Base-by-base conservation (phyloP, 2,797 vertebrate genomes). In the Loriculus beryllinus region DNA sequence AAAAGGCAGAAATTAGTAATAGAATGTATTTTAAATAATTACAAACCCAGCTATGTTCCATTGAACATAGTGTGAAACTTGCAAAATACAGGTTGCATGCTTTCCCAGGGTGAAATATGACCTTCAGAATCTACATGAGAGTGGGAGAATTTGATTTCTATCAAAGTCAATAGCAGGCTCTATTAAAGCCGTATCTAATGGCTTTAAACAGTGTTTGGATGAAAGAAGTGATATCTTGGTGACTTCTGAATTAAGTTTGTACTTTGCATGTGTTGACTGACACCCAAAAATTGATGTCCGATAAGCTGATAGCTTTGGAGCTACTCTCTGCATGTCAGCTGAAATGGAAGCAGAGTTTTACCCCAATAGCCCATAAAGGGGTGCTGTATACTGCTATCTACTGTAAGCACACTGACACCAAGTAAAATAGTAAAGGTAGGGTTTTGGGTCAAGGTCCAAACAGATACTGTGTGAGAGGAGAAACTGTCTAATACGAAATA, bases 221-320 rank as follows among this genome's bases (percentile, higher is more conserved):
- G 33, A 26, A 78, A 90, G 56, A 94, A 56, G 40, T 22, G 37
- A 3, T 72, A 63, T 26, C 40, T 93, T 14, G 28, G n/a, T 70
- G 3, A 6, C 83, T 90, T 81, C 69, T 93, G 60, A 84, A 76
- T 91, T 90, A 82, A n/a, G 28, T 89, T 92, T 96, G 65, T 22
- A 35, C 26, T 88, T 92, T 96, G 63, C 16, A 51, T 74, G 23
- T 31, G 51, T 52, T 95, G n/a, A 48, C 31, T 93, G 82, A 64
- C 13, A 74, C 74, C 79, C 22, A 76, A 31, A 31, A 89, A 78
- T 14, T 84, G 39, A 60, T 63, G 45, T 70, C 63, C 1, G 2
- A 35, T 23, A 92, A 71, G 40, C 15, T 92, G 92, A 92, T 49
- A 86, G 59, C 43, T 79, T 33, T 60, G 45, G 60, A 94, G 78